Conservation (phyloP, 2,113 vertebrate genomes). For the Numida meleagris region DNA sequence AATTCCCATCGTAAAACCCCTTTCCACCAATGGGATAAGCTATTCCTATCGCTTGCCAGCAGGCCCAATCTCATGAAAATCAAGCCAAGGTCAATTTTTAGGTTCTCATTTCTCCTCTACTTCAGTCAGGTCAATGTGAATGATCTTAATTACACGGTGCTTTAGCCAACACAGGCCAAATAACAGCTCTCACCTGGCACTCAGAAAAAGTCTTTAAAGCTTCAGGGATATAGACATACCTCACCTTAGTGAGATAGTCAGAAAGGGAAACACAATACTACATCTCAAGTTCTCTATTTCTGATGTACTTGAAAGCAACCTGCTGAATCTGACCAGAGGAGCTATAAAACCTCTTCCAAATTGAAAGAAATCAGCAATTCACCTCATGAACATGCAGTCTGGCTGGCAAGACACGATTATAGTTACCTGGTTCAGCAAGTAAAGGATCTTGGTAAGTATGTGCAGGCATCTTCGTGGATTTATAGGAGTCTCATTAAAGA, state of each 20-base stretch:
- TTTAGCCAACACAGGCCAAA: not conserved
- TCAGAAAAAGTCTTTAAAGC: not conserved
- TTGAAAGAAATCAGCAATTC: not conserved
- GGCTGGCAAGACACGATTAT: rapidly evolving
- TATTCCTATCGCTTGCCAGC: too few species aligned
- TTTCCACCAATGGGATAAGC: too few species aligned
- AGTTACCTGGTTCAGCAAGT: conserved; percentile 94
- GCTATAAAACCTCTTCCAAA: not conserved
- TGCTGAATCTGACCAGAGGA: not conserved
- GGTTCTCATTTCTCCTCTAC: not conserved
- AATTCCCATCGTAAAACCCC: too few species aligned
- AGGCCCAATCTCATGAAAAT: too few species aligned
- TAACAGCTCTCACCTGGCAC: not conserved
- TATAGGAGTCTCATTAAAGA: conserved; percentile 98
- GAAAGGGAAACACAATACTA: not conserved
- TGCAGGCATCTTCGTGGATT: conserved; percentile 97
- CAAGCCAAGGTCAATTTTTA: too few species aligned
- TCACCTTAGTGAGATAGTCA: not conserved
- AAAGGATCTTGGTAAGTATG: conserved; percentile 98
- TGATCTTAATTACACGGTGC: not conserved
- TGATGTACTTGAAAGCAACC: not conserved
- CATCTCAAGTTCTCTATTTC: not conserved
- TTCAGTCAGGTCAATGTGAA: not conserved
- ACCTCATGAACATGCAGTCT: not conserved
- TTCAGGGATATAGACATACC: not conserved